Evolutionary conservation across 1,140 invertebrate species (phyloP), one percentile per base, ranked within the genome.

Genomic region (Acromyrmex heyeri): DNA sequence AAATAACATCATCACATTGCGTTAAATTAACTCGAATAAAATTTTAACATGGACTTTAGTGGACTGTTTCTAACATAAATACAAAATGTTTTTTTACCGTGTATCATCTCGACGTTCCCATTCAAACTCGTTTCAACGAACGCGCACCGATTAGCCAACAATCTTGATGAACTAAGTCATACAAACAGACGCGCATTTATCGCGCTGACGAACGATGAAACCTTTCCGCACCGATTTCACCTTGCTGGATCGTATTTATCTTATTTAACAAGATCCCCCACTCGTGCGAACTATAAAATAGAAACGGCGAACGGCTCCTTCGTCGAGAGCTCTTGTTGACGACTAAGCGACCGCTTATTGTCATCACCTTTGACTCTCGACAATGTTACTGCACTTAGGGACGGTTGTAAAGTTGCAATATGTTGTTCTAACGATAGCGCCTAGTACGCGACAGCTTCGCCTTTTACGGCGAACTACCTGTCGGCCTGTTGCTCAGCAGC

Each of bases 401-500:
- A 88, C 67, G 88, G 73, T 86, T 72, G 24, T 85, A 88, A 86
- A 48, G 64, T 77, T 85, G 57, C 85, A 27, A 50, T 59, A 70
- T 53, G 44, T 38, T 64, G 38, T 86, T 81, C 50, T 8, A 44
- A 48, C 62, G 21, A n/a, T 30, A 16, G 59, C 27, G 34, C 44
- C 55, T 64, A 62, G 59, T 48, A 55, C 61, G 88, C 86, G 79
- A 89, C 76, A 72, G 57, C 50, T 62, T 62, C 48, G 53, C 76
- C 76, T 81, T 73, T 59, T 44, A 83, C 70, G 48, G 77, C 72
- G 7, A 73, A 75, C 87, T 86, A 57, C 88, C 61, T 88, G 87
- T 85, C 79, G 34, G 12, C 21, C 34, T 16, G 77, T 65, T 21
- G 44, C 77, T 21, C 72, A 34, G 73, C 75, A 81, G 76, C 87